Conservation (phyloP, 1,140 invertebrate species). For the Drosophila insularis region DNA sequence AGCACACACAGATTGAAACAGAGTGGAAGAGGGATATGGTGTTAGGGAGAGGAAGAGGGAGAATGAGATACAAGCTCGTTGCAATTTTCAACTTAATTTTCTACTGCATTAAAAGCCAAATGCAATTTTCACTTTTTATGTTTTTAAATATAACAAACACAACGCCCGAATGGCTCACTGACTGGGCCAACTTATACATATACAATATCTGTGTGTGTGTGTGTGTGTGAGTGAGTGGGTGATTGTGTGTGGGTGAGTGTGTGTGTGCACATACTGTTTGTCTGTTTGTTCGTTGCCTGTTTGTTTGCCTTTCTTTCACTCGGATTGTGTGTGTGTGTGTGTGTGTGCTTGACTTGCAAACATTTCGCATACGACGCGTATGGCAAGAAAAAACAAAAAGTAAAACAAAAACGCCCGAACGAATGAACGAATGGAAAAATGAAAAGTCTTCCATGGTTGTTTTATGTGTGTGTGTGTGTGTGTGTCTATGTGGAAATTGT, state of each 20-base stretch:
- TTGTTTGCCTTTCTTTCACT: constrained; percentile 36
- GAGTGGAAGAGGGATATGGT: background rate
- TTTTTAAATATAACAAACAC: constrained; percentile 52
- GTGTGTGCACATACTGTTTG: constrained; percentile 26
- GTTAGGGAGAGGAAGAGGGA: background rate
- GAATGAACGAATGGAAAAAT: constrained; percentile 35
- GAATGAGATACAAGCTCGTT: background rate
- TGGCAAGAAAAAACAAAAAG: constrained; percentile 43
- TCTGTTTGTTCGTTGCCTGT: constrained; percentile 38
- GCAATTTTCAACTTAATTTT: constrained; percentile 40
- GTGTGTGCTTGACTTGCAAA: constrained; percentile 52
- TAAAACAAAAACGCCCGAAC: constrained; percentile 3
- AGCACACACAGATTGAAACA: too few relatives aligned
- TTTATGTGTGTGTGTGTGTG: constrained; percentile 36
- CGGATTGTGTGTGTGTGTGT: constrained; percentile 18
- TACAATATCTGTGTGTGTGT: constrained; percentile 19
- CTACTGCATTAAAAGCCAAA: constrained; percentile 36
- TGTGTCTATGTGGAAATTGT: constrained; percentile 64
- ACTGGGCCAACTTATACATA: constrained; percentile 39
- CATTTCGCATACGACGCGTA: constrained; percentile 73
- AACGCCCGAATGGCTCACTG: constrained; percentile 47
- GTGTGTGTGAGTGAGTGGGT: constrained; percentile 23
- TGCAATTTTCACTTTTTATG: constrained; percentile 74
- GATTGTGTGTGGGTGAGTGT: constrained; percentile 31
- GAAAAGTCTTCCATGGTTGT: constrained; percentile 47